A percentile compares a stretch with the other conserved stretches of the same genome.
phyloP scores from a whole-genome alignment of 1,140 invertebrate species.

The Phortica variegata region DNA sequence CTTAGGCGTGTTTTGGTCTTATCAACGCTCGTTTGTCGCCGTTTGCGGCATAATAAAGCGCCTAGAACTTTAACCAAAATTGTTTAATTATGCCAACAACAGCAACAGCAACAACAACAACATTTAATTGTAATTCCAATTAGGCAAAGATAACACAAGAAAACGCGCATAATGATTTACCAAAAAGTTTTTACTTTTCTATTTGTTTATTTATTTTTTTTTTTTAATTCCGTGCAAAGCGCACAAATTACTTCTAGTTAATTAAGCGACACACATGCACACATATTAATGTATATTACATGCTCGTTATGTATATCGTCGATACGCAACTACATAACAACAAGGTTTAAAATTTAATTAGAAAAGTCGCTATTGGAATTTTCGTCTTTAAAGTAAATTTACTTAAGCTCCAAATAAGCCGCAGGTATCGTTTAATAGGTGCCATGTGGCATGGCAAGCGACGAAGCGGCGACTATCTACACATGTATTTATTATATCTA shows the following conservation, averaged over 20 bases:
- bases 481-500: too few species aligned
- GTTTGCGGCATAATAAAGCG: constrained; percentile 24
- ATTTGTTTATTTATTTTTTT: constrained; percentile 1
- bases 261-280: background rate
- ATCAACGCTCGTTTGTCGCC: constrained; percentile 19
- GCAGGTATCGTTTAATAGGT: too few species aligned
- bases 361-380: constrained; percentile 14
- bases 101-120: constrained; percentile 9
- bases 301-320: too few species aligned
- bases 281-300: background rate
- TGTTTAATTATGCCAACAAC: constrained; percentile 44
- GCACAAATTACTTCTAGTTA: too few species aligned
- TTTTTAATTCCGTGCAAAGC: background rate
- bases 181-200: background rate
- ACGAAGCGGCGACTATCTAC: too few species aligned
- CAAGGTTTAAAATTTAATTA: constrained; percentile 19
- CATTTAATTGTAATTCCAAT: constrained; percentile 34
- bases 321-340: too few species aligned
- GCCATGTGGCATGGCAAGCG: too few species aligned
- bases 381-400: constrained; percentile 6
- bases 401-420: background rate
- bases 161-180: too few species aligned
- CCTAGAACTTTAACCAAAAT: constrained; percentile 37
- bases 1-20: constrained; percentile 49
- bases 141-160: constrained; percentile 11